Conservation (phyloP, 2,113 vertebrate genomes). For the Aleadryas rufinucha region DNA sequence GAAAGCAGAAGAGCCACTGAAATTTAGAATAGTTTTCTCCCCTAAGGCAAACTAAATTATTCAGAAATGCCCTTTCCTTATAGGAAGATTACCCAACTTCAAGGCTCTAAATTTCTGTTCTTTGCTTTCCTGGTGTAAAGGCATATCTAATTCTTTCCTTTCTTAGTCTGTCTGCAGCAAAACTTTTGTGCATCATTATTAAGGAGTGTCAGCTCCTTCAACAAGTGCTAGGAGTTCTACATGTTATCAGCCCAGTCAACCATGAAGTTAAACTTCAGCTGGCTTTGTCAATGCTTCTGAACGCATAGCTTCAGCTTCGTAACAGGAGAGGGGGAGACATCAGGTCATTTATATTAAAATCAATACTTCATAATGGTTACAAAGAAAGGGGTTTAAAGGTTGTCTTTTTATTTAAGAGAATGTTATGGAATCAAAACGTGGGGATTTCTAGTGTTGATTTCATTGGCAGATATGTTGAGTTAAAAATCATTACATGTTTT, state of each 20-base stretch:
- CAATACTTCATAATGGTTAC: not conserved
- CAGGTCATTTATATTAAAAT: not conserved
- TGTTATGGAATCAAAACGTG: not conserved
- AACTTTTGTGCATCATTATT: not conserved
- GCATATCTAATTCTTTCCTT: not conserved
- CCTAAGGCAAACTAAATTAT: not conserved
- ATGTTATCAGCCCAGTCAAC: not conserved
- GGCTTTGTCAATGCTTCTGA: not conserved
- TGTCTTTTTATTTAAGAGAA: not conserved
- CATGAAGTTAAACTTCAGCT: not conserved
- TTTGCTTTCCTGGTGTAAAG: not conserved
- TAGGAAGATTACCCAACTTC: not conserved
- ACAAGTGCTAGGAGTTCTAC: not conserved
- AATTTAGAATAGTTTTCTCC: not conserved
- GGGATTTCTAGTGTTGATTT: not conserved
- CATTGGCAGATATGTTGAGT: not conserved
- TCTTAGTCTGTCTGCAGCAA: not conserved
- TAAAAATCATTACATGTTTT: not conserved
- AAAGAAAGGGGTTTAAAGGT: not conserved
- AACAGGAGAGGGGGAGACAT: not conserved
- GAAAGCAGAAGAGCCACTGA: not conserved
- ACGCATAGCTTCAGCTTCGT: not conserved
- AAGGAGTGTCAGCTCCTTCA: not conserved
- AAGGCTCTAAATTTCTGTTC: not conserved
- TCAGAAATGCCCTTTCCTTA: not conserved